Evolutionary conservation across 2,113 vertebrate species (phyloP).

Genomic region (Scolopax mira): DNA sequence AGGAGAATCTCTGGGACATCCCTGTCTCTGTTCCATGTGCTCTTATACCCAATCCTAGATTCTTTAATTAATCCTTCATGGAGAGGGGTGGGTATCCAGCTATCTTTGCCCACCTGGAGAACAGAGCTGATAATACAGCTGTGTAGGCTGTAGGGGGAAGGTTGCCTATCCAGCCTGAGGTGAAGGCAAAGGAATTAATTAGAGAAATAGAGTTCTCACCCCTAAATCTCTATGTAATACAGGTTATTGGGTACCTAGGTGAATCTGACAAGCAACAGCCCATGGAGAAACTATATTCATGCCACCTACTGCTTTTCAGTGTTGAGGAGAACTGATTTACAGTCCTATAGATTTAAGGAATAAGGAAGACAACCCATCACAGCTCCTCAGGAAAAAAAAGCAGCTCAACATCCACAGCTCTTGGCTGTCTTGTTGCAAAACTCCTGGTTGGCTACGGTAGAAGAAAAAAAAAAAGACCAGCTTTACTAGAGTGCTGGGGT

Average conservation of each 20-base stretch:
- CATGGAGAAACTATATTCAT: neutral
- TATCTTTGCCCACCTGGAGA: neutral
- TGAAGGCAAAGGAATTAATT: neutral
- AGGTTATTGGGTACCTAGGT: neutral
- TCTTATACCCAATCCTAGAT: neutral
- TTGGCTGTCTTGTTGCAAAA: neutral
- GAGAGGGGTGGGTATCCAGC: neutral
- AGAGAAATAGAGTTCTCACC: neutral
- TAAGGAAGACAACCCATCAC: neutral
- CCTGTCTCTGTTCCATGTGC: accelerated
- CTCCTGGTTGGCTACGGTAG: neutral
- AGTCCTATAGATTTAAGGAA: neutral
- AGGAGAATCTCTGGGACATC: neutral
- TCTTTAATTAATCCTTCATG: neutral
- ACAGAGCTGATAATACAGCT: neutral
- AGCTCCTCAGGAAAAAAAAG: neutral
- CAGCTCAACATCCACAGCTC: neutral
- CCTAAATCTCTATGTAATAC: neutral
- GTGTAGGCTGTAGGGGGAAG: neutral
- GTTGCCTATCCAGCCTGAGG: neutral
- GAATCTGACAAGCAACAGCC: neutral
- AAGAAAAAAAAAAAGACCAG: neutral
- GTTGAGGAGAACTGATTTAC: neutral
- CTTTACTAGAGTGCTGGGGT: neutral
- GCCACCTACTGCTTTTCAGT: neutral